Base-by-base conservation (phyloP, 2,888 invertebrate genomes). In the Hypomecis atomaria region DNA sequence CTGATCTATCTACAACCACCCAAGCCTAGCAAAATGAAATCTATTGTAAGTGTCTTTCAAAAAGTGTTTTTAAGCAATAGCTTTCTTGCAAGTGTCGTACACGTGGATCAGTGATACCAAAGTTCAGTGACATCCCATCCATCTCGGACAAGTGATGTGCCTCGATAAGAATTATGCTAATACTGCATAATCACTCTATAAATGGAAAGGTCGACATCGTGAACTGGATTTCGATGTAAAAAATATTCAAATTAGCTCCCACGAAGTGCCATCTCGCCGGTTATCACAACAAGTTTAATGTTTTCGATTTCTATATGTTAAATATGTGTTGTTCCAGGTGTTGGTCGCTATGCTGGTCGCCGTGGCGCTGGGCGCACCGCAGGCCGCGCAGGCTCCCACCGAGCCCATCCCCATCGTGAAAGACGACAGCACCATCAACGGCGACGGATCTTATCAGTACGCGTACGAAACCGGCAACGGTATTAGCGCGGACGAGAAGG, bases 401-500 rank as follows among this genome's bases (percentile, higher is more conserved):
- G 89, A 92, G 60, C 89, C 90, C 8, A 85, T 92, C 36, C 90
- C 93, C 0, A 95, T 95, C 62, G 69, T 95, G 7, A 91, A 93
- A 7, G 94, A 95, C 70, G 89, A 94, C 68, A 93, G 92, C 73
- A 93, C 94, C 71, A 84, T 94, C 62, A 93, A 94, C 71, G 94
- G 94, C 0, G 95, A 95, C 63, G 95, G 95, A 40, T 91, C 94
- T 7, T 95, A 95, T 80, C 88, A 89, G 70, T 94, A 89, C 77
- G 90, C 93, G 44, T 96, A 93, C 77, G 95, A 95, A 81, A 95
- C 95, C 49, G 95, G 94, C 47, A 95, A 96, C 75, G 95, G 95
- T 50, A 96, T 95, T 75, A 84, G 86, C 49, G 95, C 93, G 37
- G 92, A 94, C 65, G 94, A 95, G 77, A 92, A 92, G 70, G 95